phyloP scores from a whole-genome alignment of 53 echinoderm and acorn worm genomes.

The Pentamera pediparva region DNA sequence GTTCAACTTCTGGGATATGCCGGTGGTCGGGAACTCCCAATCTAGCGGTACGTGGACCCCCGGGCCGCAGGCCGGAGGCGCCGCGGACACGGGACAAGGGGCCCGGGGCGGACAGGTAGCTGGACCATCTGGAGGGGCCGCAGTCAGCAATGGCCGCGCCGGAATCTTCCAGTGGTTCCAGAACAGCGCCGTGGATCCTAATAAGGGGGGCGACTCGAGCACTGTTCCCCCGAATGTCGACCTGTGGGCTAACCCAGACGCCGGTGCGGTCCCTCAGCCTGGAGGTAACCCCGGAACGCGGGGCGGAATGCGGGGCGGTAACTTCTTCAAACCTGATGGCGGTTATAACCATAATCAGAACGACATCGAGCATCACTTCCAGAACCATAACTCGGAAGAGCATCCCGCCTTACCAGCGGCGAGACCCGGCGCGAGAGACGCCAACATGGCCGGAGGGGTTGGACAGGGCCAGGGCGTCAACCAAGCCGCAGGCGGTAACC shows the following conservation, averaged over 20 bases:
- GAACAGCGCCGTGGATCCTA: conserved; percentile 21
- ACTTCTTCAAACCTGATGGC: not conserved
- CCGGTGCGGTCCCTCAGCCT: not conserved
- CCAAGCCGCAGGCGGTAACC: too few relatives aligned
- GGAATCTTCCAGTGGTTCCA: conserved; percentile 16
- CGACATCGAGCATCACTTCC: too few relatives aligned
- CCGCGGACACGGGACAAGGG: not conserved
- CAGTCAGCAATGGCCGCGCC: not conserved
- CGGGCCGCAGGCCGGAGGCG: conserved; percentile 1
- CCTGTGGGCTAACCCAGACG: conserved; percentile 12
- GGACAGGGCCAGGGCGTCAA: not conserved
- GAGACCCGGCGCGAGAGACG: not conserved
- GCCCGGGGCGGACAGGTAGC: too few relatives aligned
- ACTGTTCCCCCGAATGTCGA: not conserved
- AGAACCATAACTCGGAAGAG: conserved; percentile 7
- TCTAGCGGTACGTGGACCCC: not conserved
- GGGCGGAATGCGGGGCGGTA: too few relatives aligned
- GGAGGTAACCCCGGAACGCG: not conserved
- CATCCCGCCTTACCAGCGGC: not conserved
- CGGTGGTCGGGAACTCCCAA: not conserved
- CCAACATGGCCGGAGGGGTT: not conserved
- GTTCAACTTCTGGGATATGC: conserved; percentile 13
- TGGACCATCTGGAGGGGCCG: not conserved
- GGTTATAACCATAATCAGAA: not conserved
- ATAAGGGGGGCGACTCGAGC: not conserved